phyloP scores from a whole-genome alignment of 2,797 vertebrate species.

The Otus scops region DNA sequence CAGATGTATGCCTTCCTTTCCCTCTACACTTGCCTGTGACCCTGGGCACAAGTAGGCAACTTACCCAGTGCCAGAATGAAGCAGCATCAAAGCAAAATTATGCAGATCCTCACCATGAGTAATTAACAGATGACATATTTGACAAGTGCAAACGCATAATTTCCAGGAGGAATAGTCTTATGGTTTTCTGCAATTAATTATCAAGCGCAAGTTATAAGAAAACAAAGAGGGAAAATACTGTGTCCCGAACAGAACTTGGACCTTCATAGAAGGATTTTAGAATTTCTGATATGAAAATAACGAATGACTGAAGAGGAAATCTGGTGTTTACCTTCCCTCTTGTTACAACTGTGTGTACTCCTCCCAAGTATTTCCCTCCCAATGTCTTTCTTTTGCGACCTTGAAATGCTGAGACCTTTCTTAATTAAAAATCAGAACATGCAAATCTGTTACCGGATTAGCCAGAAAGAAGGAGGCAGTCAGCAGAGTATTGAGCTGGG shows the following conservation, averaged over 20 bases:
- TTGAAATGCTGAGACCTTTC: background rate
- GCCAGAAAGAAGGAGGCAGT: background rate
- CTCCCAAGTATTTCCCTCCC: background rate
- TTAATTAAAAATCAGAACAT: background rate
- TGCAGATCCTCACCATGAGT: background rate
- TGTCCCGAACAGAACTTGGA: background rate
- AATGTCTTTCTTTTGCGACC: background rate
- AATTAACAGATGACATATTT: background rate
- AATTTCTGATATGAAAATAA: background rate
- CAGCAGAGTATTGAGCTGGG: background rate
- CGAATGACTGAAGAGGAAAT: background rate
- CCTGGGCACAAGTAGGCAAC: background rate
- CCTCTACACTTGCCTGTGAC: fast-evolving
- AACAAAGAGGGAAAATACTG: background rate
- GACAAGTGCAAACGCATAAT: background rate
- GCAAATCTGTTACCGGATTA: background rate
- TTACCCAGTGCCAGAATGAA: background rate
- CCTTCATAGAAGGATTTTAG: background rate
- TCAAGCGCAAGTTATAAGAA: background rate
- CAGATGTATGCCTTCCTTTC: background rate
- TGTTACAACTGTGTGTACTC: background rate
- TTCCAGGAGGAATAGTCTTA: background rate
- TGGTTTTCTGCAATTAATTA: background rate
- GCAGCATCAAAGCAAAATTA: background rate
- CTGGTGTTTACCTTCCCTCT: background rate